Conservation (phyloP, 1,140 invertebrate genomes). For the Atta cephalotes region DNA sequence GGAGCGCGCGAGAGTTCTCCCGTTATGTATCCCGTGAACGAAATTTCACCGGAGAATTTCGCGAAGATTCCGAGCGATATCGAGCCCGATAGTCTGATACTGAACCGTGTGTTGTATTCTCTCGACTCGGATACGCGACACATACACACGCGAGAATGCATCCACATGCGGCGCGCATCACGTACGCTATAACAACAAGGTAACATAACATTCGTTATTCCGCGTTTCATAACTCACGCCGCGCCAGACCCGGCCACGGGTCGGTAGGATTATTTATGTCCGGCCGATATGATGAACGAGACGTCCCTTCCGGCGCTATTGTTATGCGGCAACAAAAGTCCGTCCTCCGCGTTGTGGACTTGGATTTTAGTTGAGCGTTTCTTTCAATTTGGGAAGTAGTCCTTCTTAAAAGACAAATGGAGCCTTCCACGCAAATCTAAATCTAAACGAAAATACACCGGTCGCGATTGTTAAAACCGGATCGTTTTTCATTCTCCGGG, state of each 20-base stretch:
- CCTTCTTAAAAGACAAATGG: slow-evolving; percentile 28
- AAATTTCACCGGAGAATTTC: slow-evolving; percentile 33
- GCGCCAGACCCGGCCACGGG: background rate
- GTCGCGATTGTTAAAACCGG: slow-evolving; percentile 11
- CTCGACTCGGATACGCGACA: background rate
- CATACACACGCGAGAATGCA: background rate
- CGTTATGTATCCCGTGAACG: background rate
- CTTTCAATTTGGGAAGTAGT: background rate
- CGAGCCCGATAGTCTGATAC: slow-evolving; percentile 3
- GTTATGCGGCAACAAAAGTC: slow-evolving; percentile 31
- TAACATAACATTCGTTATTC: slow-evolving; percentile 48
- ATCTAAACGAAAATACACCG: slow-evolving; percentile 31
- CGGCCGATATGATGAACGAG: slow-evolving; percentile 56
- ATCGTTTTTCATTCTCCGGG: slow-evolving; percentile 6
- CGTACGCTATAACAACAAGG: background rate
- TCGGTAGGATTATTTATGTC: slow-evolving; percentile 39
- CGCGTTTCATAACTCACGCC: slow-evolving; percentile 44
- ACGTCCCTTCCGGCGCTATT: slow-evolving; percentile 36
- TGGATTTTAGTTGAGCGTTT: background rate
- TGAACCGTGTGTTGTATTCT: background rate
- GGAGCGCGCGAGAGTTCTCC: background rate
- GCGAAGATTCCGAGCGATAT: slow-evolving; percentile 37
- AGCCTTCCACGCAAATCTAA: background rate
- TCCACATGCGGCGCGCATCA: background rate
- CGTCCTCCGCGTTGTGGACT: background rate